Percentiles rank a stretch among this genome's conserved stretches.
Conservation (phyloP, 2,113 vertebrate species). For the Micronycteris hirsuta region DNA sequence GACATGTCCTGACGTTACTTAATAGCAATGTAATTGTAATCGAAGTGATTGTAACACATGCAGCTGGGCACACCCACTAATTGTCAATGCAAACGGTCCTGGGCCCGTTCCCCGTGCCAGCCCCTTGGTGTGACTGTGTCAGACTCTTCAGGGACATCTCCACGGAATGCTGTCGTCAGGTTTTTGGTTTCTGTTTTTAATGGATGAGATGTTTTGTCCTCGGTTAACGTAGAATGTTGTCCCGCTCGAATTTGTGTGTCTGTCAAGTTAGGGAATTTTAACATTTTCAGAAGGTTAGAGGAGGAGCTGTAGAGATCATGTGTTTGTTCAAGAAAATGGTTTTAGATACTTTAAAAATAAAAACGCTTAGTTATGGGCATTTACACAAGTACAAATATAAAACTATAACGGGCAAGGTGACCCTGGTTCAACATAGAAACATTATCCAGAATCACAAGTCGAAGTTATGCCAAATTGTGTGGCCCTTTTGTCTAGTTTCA, state of each 20-base stretch:
- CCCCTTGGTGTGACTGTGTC: background rate
- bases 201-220: background rate
- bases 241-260: background rate
- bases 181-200: background rate
- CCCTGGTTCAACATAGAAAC: background rate
- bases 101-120: background rate
- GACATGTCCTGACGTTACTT: background rate
- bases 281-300: constrained; percentile 33
- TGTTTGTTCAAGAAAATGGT: constrained; percentile 39
- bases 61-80: background rate
- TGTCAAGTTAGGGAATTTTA: background rate
- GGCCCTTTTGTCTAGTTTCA: background rate
- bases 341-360: constrained; percentile 34
- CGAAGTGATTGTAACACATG: background rate
- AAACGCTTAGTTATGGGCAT: constrained; percentile 4
- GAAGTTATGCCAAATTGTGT: background rate
- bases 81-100: background rate
- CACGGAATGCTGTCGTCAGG: background rate
- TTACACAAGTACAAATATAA: background rate
- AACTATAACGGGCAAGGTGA: constrained; percentile 3
- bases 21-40: background rate
- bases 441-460: constrained; percentile 35
- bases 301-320: background rate
- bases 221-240: background rate
- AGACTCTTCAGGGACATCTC: background rate